Conservation (phyloP, 2,797 vertebrate species). For the Prunella strophiata region DNA sequence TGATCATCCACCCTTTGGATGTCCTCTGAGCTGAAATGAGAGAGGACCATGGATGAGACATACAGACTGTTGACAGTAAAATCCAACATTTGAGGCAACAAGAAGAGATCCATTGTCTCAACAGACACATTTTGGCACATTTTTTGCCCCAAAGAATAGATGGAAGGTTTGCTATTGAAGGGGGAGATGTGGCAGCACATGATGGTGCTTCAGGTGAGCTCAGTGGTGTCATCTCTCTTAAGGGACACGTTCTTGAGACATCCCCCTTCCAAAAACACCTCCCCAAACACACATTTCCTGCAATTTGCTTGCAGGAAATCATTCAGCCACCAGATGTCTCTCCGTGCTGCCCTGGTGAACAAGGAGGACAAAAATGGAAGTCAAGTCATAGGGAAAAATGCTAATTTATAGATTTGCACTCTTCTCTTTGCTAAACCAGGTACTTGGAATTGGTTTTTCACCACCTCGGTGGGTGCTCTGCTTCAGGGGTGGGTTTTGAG, state of each 20-base stretch:
- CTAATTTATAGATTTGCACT: background rate
- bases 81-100: background rate
- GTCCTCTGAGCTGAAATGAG: background rate
- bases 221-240: fast-evolving
- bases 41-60: background rate
- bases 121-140: background rate
- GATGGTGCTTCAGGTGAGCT: fast-evolving
- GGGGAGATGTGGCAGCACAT: background rate
- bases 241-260: fast-evolving
- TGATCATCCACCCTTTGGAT: background rate
- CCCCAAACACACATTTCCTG: background rate
- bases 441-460: background rate
- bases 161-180: background rate
- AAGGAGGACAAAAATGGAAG: background rate
- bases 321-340: slow-evolving; percentile 56
- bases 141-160: background rate
- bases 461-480: background rate
- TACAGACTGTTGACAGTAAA: background rate
- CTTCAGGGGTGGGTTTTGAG: background rate
- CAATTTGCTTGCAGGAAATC: slow-evolving; percentile 1
- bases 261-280: fast-evolving
- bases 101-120: background rate
- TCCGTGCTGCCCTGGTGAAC: slow-evolving; percentile 4
- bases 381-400: fast-evolving
- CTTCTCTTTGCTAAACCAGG: background rate